Conservation (phyloP, 2,888 invertebrate species). For the Clanis bilineata region DNA sequence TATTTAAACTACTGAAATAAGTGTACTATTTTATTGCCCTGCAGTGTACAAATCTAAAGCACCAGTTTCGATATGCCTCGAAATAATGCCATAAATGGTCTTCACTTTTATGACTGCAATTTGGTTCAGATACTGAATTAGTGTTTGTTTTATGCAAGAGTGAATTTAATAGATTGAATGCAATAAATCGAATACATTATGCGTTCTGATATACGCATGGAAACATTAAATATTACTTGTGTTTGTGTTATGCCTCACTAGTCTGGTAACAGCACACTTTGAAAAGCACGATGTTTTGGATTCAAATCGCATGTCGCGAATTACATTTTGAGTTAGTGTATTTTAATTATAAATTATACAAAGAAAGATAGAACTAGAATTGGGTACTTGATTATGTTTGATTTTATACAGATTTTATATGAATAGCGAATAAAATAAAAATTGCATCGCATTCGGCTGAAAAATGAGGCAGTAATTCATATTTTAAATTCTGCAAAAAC, state of each 20-base stretch:
- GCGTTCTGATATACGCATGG: constrained; percentile 25
- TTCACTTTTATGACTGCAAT: constrained; percentile 78
- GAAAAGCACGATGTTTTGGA: no score
- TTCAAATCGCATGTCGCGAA: no score
- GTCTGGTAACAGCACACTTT: not conserved
- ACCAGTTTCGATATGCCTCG: constrained; percentile 75
- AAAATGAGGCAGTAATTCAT: no score
- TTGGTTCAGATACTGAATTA: constrained; percentile 68
- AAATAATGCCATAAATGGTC: constrained; percentile 77
- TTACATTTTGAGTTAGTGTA: no score
- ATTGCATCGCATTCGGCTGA: no score
- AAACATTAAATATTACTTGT: not conserved
- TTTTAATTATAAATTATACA: no score
- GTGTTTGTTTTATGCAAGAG: constrained; percentile 77
- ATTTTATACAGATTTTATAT: no score
- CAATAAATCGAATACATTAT: constrained; percentile 31
- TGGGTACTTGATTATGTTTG: no score
- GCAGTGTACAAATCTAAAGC: constrained; percentile 63
- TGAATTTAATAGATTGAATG: constrained; percentile 53
- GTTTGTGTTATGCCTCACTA: not conserved
- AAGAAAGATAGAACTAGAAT: no score
- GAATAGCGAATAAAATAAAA: no score
- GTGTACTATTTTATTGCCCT: constrained; percentile 42
- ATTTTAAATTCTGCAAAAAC: no score
- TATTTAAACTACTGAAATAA: constrained; percentile 11